Evolutionary conservation across 2,797 vertebrate genomes (phyloP), one percentile per base, ranked within the genome.

Genomic region (Etheostoma nigrum): DNA sequence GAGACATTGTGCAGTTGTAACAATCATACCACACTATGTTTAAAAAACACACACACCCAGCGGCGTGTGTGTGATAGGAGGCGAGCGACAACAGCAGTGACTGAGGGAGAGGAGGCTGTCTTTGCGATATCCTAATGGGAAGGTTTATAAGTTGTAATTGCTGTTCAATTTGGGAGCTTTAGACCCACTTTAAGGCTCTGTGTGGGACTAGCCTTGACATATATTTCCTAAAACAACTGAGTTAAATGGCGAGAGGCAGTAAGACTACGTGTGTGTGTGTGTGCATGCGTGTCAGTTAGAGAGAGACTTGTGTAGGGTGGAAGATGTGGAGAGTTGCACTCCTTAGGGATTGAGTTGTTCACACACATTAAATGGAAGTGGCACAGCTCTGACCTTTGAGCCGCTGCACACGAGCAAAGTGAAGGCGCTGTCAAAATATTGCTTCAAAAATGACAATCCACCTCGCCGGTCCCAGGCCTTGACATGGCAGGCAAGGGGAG

Each of bases 391-490:
- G 94, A 95, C 94, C 94, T 95, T 94, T 94, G 93, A 93, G 92
- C 92, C 36, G 75, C 87, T 79, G 90, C 86, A 77, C 85, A 89
- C 86, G 82, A 91, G 90, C 76, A 90, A 89, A 94, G 90, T 90
- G 91, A 92, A 93, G 90, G 88, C 89, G 85, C 94, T 95, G 94
- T 95, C 94, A 95, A 94, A 95, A 94, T 94, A 93, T 93, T 94
- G 93, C 93, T 94, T 93, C 91, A 95, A 93, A 95, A 94, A 95
- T 94, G 95, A 95, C 94, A 95, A 94, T 94, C 93, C 92, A 92
- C 92, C 93, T 92, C 83, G 72, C 92, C 88, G 82, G 92, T 90
- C 92, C 91, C 93, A 65, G 91, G 93, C 84, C 92, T 92, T 91
- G 93, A 94, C 93, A 93, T 83, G 91, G 78, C 87, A 86, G 89